Conservation (phyloP, 2,797 vertebrate genomes). For the Coendou prehensilis region DNA sequence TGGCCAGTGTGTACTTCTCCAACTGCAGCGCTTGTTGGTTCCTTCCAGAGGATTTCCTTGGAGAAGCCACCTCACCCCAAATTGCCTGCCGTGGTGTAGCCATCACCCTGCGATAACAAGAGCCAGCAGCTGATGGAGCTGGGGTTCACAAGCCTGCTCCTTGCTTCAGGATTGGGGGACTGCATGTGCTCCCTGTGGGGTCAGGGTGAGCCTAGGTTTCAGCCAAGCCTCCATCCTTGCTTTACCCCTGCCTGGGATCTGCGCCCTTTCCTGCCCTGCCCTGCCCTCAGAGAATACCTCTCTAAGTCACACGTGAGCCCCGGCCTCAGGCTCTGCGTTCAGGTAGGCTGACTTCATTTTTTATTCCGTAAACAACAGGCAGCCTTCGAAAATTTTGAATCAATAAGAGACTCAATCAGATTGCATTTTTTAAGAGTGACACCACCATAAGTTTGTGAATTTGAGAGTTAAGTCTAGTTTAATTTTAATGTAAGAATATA, state of each 20-base stretch:
- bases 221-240: too few relatives aligned
- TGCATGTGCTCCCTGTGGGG: neutral
- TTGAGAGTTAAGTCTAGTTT: constrained; percentile 6
- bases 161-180: neutral
- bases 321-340: neutral
- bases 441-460: constrained; percentile 24
- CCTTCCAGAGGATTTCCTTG: neutral
- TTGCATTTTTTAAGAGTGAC: neutral
- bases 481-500: constrained; percentile 45
- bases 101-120: neutral
- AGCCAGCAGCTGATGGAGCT: too few relatives aligned
- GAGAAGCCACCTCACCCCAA: neutral
- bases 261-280: neutral
- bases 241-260: too few relatives aligned
- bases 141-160: neutral
- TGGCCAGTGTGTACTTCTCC: neutral
- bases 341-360: neutral
- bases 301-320: neutral
- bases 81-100: neutral
- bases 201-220: neutral
- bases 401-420: neutral
- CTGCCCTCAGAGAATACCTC: neutral
- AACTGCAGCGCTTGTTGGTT: neutral
- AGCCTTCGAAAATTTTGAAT: constrained; percentile 20
- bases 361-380: neutral